Evolutionary conservation across 2,888 invertebrate genomes (phyloP), one percentile per base, ranked within the genome.

Genomic region (Scaeva pyrastri): DNA sequence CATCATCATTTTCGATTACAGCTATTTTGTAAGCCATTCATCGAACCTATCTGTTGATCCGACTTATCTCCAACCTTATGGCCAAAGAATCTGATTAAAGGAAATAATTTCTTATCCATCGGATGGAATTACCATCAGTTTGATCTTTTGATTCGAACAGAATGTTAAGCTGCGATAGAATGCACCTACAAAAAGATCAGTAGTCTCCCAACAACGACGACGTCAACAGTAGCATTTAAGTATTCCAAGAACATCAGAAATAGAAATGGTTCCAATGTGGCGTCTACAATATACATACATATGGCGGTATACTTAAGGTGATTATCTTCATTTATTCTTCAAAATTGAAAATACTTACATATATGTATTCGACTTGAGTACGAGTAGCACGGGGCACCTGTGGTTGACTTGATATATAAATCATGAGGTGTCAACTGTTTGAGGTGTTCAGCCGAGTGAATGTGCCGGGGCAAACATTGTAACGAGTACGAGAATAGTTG

Each of bases 341-440:
- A 31, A 31, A 31, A 31, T 31, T 31, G 31, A 31, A 31, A 31
- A 31, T 31, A 31, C 6, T 31, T 31, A 31, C n/a, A n/a, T 31
- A 31, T 7, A 31, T 31, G 31, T 31, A 31, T 8, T n/a, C n/a
- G n/a, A n/a, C n/a, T n/a, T n/a, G 55, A 11, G 52, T 66, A 41
- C 64, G 56, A 68, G 62, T 68, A 68, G 55, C 36, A 56, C 26
- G 62, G 41, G 62, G 81, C 77, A 86, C 81, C 85, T 74, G 81
- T 39, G 11, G 31, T 31, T 86, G 50, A 70, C 73, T 86, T 60
- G 68, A 62, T 70, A 45, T 50, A 81, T 85, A 86, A 86, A 86
- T 86, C 81, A 86, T 43, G 31, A 31, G 8, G 45, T 85, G 85
- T 76, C 85, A 85, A 73, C 76, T 85, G 71, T 73, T 66, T 62